Percentiles rank a stretch among this genome's conserved stretches.
These are phyloP conservation scores for Psammodynastes pulverulentus DNA, from an alignment of 2,113 vertebrate genomes.

Conservation along the genomic window DNA sequence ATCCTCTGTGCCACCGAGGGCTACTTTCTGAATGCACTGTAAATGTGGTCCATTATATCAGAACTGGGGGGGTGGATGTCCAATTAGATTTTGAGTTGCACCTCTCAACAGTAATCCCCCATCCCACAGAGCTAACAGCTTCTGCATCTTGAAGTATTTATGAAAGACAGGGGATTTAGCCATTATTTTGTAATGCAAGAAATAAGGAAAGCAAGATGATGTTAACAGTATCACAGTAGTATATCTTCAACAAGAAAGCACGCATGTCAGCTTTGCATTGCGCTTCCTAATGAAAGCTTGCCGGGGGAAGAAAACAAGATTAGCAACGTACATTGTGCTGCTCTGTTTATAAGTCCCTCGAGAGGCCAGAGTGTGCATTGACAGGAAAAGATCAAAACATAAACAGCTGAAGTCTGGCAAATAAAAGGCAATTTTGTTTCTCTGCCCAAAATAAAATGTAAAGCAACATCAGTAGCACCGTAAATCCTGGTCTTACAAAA, in stretches of 20 bases:
- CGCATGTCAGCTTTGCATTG: not conserved
- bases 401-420: slow-evolving; percentile 61
- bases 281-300: slow-evolving; percentile 10
- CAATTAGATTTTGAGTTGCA: not conserved
- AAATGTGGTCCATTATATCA: not conserved
- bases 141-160: not conserved
- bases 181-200: not conserved
- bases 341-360: slow-evolving; percentile 59
- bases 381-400: slow-evolving; percentile 65
- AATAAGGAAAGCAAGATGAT: not conserved
- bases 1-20: too few species aligned
- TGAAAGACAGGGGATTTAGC: not conserved
- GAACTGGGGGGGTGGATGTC: not conserved
- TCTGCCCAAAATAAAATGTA: slow-evolving; percentile 42
- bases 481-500: slow-evolving; percentile 17
- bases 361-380: slow-evolving; percentile 59
- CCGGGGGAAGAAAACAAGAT: not conserved
- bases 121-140: not conserved
- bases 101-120: not conserved
- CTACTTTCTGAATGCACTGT: not conserved
- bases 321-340: slow-evolving; percentile 45
- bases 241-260: not conserved
- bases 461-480: slow-evolving; percentile 43
- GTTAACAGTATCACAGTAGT: not conserved
- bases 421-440: slow-evolving; percentile 63